Conservation (phyloP, 2,888 invertebrate genomes). For the Tridacna gigas region DNA sequence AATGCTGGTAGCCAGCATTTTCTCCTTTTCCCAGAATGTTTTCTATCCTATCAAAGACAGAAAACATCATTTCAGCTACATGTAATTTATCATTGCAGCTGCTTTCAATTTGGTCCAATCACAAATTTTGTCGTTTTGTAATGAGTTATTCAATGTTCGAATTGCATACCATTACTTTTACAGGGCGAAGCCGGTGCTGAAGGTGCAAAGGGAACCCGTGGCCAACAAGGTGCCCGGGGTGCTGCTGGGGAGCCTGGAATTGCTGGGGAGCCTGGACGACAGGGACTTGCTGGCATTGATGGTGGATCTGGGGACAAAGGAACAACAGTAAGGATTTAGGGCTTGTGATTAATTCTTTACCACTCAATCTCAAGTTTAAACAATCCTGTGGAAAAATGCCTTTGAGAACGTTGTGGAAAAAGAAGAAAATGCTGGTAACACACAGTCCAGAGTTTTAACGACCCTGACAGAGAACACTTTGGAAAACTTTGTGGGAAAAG, state of each 20-base stretch:
- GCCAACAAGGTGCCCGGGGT: slow-evolving; percentile 78
- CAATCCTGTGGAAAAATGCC: no score
- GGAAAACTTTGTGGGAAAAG: no score
- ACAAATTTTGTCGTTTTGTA: no score
- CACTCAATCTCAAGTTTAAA: no score
- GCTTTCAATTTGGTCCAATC: no score
- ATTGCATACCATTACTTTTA: background rate
- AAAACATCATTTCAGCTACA: background rate
- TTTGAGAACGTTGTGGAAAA: background rate
- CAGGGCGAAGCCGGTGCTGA: slow-evolving; percentile 76
- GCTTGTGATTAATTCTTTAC: no score
- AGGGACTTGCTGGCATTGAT: slow-evolving; percentile 74
- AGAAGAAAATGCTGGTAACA: background rate
- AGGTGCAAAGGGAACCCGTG: slow-evolving; percentile 77
- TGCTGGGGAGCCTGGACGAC: slow-evolving; percentile 71
- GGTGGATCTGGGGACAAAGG: slow-evolving; percentile 80
- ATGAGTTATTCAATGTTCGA: no score
- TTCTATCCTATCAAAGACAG: background rate
- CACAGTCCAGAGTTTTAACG: no score
- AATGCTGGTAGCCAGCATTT: background rate
- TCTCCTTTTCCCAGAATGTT: background rate
- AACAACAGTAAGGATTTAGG: slow-evolving; percentile 62
- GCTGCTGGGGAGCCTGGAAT: slow-evolving; percentile 76
- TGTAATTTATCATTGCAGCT: no score
- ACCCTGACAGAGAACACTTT: no score